Base-by-base conservation (phyloP, 2,888 invertebrate species). In the Rambutsinella grinnellia region DNA sequence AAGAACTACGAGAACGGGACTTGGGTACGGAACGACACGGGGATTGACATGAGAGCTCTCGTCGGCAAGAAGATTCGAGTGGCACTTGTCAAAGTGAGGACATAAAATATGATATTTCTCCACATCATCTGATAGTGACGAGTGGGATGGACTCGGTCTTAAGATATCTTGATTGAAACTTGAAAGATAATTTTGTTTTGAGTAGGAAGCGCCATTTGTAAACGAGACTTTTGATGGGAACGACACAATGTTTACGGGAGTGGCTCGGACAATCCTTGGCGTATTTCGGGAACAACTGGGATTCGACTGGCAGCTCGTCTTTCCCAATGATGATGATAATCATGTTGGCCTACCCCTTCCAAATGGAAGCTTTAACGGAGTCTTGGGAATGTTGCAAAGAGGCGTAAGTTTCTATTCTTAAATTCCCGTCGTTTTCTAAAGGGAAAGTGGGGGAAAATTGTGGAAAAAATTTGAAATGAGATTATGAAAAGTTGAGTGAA, bases 251-350 rank as follows among this genome's bases (percentile, higher is more conserved):
- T 66, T 83, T 19, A 63, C 84, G 1, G 95, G 95, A 0, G 91
- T 93, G 5, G 92, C 94, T 0, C 94, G 94, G 85, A 88, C 90
- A 63, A 86, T 95, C 63, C 86, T 95, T 10, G 87, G 92, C 26
- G 90, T 94, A 57, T 87, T 95, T 2, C 89, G 90, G 53, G 86
- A 90, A 67, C 91, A 90, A 83, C 92, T 91, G 81, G 91, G 93
- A 81, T 94, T 95, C 79, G 91, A 92, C 0, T 94, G 92, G 84
- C 90, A 91, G 15, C 88, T 94, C 0, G 86, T 92, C 15, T 86
- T 89, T 58, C 93, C 94, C 0, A 49, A 60, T 0, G 10, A 17
- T 13, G 87, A 88, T 6, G 88, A 87, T 53, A 91, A 93, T 84
- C 88, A 89, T 8, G 89, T 92, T 79, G 92, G 92, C 0, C 88